phyloP scores from a whole-genome alignment of 2,113 vertebrate species.

The Nipponia nippon region DNA sequence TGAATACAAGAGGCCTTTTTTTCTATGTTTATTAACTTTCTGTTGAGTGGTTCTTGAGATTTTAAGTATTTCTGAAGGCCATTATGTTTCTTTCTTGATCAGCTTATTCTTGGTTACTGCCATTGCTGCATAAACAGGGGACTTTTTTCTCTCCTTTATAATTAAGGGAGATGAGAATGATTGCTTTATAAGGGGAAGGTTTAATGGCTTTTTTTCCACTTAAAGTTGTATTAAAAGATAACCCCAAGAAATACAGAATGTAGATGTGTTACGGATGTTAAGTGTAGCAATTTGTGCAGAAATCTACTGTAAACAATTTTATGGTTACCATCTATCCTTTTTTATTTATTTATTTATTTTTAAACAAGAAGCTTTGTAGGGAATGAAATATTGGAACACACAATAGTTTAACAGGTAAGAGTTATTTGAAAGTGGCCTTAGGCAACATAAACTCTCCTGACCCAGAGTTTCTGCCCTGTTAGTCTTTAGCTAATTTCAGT shows the following conservation, averaged over 20 bases:
- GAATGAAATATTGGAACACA: not conserved
- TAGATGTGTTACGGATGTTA: not conserved
- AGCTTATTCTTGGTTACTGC: not conserved
- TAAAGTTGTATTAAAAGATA: not conserved
- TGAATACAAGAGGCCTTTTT: not conserved
- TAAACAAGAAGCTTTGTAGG: not conserved
- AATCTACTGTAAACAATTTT: not conserved
- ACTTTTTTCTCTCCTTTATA: not conserved
- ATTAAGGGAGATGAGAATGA: not conserved
- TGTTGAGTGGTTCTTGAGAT: not conserved
- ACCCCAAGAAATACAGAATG: not conserved
- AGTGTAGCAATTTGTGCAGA: not conserved
- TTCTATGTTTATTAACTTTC: not conserved
- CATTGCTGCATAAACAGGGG: not conserved
- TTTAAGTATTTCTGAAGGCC: not conserved
- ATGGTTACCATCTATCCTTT: not conserved
- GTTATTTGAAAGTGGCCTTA: slow-evolving; percentile 27
- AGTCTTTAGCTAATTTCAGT: slow-evolving; percentile 27
- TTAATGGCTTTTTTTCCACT: not conserved
- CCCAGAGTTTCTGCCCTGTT: slow-evolving; percentile 16
- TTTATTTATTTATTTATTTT: not conserved
- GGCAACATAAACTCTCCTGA: slow-evolving; percentile 42
- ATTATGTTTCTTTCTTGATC: not conserved
- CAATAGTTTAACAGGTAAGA: slow-evolving; percentile 30
- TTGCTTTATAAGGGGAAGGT: not conserved